phyloP scores from a whole-genome alignment of 2,888 invertebrate genomes.

The Meloe dianella region DNA sequence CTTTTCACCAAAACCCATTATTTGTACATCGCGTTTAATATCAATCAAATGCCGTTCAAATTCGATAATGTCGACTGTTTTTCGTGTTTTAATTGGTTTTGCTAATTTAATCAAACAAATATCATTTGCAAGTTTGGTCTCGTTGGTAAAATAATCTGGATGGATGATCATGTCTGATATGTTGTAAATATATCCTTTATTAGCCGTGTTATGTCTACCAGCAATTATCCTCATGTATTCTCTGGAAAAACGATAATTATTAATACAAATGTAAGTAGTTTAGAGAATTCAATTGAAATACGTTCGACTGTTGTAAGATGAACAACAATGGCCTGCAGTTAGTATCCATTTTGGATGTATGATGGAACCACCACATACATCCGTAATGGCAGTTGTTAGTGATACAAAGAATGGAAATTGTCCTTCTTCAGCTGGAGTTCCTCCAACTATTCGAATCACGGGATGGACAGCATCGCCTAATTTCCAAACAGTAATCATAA shows the following conservation, averaged over 20 bases:
- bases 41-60: not conserved
- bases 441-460: no score
- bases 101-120: not conserved
- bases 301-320: not conserved
- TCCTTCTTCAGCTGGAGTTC: no score
- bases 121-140: not conserved
- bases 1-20: not conserved
- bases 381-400: no score
- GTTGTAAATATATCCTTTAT: not conserved
- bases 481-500: no score
- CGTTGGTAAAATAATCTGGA: not conserved
- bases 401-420: no score
- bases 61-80: not conserved
- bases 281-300: no score
- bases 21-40: not conserved
- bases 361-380: no score
- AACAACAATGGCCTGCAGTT: not conserved
- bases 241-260: no score
- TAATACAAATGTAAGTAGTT: no score
- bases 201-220: not conserved
- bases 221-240: not conserved
- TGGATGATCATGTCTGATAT: not conserved
- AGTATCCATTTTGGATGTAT: no score
- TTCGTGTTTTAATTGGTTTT: not conserved
- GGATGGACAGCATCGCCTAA: no score